Conservation (phyloP, 2,113 vertebrate species). For the Cottus gobio region DNA sequence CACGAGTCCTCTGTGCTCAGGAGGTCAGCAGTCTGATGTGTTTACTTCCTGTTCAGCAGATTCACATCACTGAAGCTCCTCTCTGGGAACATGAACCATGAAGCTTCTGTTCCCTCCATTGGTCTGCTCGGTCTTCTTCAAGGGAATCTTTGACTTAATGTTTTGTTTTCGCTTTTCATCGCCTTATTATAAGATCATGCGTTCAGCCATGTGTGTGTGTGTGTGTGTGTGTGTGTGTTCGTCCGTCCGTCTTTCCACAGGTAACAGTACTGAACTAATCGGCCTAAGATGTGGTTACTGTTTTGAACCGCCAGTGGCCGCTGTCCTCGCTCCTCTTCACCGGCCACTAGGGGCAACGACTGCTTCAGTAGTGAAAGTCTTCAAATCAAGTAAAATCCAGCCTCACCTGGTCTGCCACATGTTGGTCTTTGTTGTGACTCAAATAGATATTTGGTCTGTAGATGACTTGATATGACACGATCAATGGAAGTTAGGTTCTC, state of each 20-base stretch:
- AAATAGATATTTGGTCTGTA: too few relatives aligned
- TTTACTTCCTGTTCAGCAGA: not conserved
- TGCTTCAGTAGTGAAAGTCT: not conserved
- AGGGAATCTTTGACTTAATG: not conserved
- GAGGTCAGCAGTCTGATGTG: constrained; percentile 5
- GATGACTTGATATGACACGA: not conserved
- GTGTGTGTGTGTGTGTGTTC: too few relatives aligned
- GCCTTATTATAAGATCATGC: not conserved
- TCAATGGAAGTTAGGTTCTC: not conserved
- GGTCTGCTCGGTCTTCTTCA: not conserved
- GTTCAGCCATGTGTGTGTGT: not conserved
- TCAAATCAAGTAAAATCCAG: not conserved
- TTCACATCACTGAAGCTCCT: constrained; percentile 4
- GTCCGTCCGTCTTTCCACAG: too few relatives aligned
- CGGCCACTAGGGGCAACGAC: too few relatives aligned
- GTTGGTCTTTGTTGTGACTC: too few relatives aligned
- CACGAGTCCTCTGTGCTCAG: not conserved
- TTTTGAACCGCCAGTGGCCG: too few relatives aligned
- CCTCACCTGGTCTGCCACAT: too few relatives aligned
- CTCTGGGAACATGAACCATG: too few relatives aligned
- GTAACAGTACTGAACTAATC: too few relatives aligned
- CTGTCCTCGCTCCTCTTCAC: too few relatives aligned
- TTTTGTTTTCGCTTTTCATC: not conserved
- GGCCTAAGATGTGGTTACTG: too few relatives aligned
- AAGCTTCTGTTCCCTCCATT: not conserved